Base-by-base conservation (phyloP, 2,888 invertebrate genomes). In the Ecliptopera silaceata region DNA sequence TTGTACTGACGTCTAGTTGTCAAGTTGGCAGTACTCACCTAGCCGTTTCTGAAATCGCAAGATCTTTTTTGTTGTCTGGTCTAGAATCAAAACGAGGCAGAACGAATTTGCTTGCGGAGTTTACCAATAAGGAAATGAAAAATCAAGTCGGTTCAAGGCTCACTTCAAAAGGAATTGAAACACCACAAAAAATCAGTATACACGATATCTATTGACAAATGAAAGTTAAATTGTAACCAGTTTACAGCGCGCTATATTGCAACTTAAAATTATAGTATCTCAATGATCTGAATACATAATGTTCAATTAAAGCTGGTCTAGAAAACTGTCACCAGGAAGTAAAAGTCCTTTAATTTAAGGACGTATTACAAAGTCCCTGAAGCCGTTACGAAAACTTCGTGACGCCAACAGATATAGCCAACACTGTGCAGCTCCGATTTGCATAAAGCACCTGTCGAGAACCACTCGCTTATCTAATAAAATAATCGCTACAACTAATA, bases 71-170 rank as follows among this genome's bases (percentile, higher is more conserved):
- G 43, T 45, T 61, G 59, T 59, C 55, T 58, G 22, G 43, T 47
- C 59, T 49, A 60, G 44, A 58, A 49, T 59, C 41, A 55, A 55
- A 60, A 57, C 36, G 52, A 29, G 44, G 64, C 63, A 60, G 66
- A 70, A 65, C 70, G 60, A 77, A 77, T 79, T 56, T 10, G 29
- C 45, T 53, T 48, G 45, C 49, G 56, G 53, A 63, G 63, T 75
- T 74, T 72, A 73, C 72, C 70, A 78, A 84, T 72, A 65, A 84
- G 88, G 88, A 89, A 88, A 86, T 87, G 84, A 86, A 82, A 87
- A 84, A 81, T 59, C 18, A 68, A 69, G 59, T 75, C 64, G 61
- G 72, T 74, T 79, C 86, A 88, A 80, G 88, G 88, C 70, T 77
- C 52, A 57, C 68, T 63, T 66, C 70, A 79, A 72, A 75, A 63